Percentiles rank a stretch among this genome's conserved stretches.
These are phyloP conservation scores for Pachydiplax longipennis DNA, from an alignment of 2,888 invertebrate species.

Conservation along the genomic window DNA sequence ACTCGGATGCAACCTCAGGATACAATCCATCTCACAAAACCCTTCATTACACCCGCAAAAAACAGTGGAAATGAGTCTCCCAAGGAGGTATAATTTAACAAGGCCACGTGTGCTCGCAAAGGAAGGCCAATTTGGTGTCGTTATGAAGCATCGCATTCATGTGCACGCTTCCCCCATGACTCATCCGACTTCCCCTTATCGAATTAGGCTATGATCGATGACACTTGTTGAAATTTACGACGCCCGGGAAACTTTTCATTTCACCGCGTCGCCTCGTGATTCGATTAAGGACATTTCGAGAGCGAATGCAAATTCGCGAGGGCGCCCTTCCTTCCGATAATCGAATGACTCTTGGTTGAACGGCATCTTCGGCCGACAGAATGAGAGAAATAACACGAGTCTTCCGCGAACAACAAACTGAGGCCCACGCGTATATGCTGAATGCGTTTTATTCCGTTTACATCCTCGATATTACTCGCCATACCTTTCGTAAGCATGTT, in stretches of 20 bases:
- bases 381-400: too few species aligned
- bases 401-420: too few species aligned
- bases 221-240: background rate
- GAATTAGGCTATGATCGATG: background rate
- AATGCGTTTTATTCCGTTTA: too few species aligned
- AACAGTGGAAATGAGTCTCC: background rate
- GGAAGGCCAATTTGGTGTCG: background rate
- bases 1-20: too few species aligned
- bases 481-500: too few species aligned
- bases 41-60: background rate
- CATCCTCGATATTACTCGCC: too few species aligned
- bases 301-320: too few species aligned
- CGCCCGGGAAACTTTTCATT: background rate
- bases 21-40: background rate
- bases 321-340: too few species aligned
- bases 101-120: background rate
- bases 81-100: background rate
- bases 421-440: too few species aligned
- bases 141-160: slow-evolving; percentile 17
- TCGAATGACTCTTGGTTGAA: too few species aligned
- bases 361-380: too few species aligned
- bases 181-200: slow-evolving; percentile 7
- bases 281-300: background rate
- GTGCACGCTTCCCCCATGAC: background rate
- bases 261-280: background rate